A percentile compares a stretch with the other conserved stretches of the same genome.
These are phyloP conservation scores for Epinephelus awoara DNA, from an alignment of 2,797 vertebrate species.

Conservation along the genomic window DNA sequence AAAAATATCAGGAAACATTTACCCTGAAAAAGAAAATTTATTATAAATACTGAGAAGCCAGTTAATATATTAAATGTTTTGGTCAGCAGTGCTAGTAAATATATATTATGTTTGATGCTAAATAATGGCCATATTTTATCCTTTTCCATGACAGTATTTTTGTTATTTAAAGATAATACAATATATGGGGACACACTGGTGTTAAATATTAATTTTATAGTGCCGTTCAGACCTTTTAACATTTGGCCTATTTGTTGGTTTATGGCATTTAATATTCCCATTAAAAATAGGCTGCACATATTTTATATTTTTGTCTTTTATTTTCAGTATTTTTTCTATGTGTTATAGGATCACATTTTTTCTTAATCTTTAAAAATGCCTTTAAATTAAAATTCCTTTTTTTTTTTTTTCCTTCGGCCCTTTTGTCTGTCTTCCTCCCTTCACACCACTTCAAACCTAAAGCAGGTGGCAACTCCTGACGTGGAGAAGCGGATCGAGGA, in stretches of 20 bases:
- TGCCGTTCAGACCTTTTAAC: not conserved
- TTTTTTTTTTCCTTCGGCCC: not conserved
- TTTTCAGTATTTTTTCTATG: not conserved
- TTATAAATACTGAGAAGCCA: not conserved
- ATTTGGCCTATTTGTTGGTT: not conserved
- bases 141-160: not conserved
- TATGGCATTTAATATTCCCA: not conserved
- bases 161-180: not conserved
- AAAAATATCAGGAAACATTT: not conserved
- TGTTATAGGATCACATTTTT: not conserved
- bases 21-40: not conserved
- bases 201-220: not conserved
- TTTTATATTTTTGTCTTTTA: not conserved
- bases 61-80: too few species aligned
- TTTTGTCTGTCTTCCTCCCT: not conserved
- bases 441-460: slow-evolving; percentile 79
- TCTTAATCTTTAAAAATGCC: not conserved
- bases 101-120: not conserved
- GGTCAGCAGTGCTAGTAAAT: too few species aligned
- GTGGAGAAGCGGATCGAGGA: slow-evolving; percentile 99
- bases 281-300: not conserved
- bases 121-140: not conserved
- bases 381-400: slow-evolving; percentile 49
- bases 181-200: not conserved
- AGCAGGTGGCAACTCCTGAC: slow-evolving; percentile 99